Evolutionary conservation across 2,888 invertebrate species (phyloP).

Genomic region (Ametastegia equiseti): DNA sequence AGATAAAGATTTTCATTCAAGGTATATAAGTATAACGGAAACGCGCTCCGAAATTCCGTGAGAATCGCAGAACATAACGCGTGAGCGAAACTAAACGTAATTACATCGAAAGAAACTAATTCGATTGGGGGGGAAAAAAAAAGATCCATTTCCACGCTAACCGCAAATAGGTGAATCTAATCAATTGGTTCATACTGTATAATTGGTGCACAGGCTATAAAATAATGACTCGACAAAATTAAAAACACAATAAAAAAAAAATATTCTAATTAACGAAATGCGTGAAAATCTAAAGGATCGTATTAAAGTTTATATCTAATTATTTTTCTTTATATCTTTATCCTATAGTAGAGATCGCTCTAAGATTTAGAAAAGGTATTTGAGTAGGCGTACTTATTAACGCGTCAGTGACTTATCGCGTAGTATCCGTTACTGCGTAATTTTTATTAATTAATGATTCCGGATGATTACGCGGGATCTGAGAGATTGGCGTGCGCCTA

Average conservation of each 20-base stretch:
- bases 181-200: background rate
- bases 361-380: background rate
- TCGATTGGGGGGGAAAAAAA: background rate
- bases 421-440: background rate
- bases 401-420: background rate
- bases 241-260: too few relatives aligned
- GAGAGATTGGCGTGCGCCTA: background rate
- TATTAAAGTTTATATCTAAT: background rate
- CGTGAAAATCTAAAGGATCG: background rate
- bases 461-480: background rate
- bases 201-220: background rate
- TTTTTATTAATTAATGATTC: background rate
- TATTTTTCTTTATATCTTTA: background rate
- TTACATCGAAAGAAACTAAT: background rate
- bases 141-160: background rate
- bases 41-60: background rate
- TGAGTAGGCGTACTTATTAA: conserved; percentile 23
- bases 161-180: background rate
- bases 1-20: too few relatives aligned
- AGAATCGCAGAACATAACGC: background rate
- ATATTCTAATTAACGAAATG: background rate
- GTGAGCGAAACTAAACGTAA: conserved; percentile 6
- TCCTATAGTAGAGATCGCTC: background rate
- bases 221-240: background rate
- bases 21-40: too few relatives aligned